Evolutionary conservation across 2,888 invertebrate species (phyloP), one percentile per base, ranked within the genome.

Genomic region (Hydrotaea cyrtoneurina): DNA sequence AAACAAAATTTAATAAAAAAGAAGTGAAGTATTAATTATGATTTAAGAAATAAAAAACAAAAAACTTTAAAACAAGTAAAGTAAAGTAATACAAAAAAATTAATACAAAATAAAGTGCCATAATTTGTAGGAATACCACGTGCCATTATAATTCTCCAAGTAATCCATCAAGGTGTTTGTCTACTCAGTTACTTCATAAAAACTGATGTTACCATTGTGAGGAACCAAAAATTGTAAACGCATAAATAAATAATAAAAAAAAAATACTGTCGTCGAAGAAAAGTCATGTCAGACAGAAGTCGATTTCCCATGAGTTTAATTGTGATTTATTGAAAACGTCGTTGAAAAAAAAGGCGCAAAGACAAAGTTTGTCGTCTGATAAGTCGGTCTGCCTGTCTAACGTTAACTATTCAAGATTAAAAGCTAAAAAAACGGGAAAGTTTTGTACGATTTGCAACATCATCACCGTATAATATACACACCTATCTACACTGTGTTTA

Each of bases 111-210:
- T 55, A 39, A 73, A 73, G 39, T 73, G 43, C 39, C 57, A 43
- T 57, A 13, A 73, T 73, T 57, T 73, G 39, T n/a, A 73, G 7
- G 19, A 73, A 57, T 19, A 23, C 7, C 57, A 57, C 73, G 57
- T 72, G 31, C 43, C 21, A 26, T 50, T 1, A 8, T 23, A 13
- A 43, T 10, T 43, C 43, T 10, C 43, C 13, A 13, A 43, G 43
- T 43, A 43, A 43, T 2, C 43, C 15, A 43, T 2, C 5, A 43
- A 31, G 31, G 7, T 7, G 31, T 43, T 43, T 43, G 43, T 43
- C 31, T 31, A 31, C 31, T 31, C 2, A 31, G 2, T 31, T 31
- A 31, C 31, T 31, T 7, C 50, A 50, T 15, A 50, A n/a, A 50
- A 50, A 50, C 0, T 43, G n/a, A 50, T 2, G n/a, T n/a, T 2